Evolutionary conservation across 92 coral and sea anemone genomes (phyloP), one percentile per base, ranked within the genome.

Genomic region (Montipora capitata): DNA sequence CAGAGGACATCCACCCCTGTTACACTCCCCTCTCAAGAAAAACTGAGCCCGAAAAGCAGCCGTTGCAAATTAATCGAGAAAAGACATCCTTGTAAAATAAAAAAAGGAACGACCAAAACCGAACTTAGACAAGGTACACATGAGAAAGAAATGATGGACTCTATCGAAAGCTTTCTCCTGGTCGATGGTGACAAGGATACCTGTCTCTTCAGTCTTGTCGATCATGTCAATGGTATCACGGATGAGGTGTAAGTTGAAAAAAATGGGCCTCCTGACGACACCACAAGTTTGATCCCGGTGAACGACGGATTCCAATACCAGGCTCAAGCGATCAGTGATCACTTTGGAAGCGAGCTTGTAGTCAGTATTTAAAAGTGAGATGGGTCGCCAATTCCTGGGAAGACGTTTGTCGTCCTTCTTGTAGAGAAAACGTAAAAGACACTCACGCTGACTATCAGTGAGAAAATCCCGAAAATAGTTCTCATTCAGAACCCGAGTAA

Each of bases 1-100:
- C 11, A 87, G 79, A 61, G 94, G 94, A 51, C 0, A 27, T 27
- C 1, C 94, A 88, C 20, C 90, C 95, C 66, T 84, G 93, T 66
- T 90, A 49, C 3, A 92, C 90, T 44, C 95, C 93, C 69, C 88
- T 48, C 45, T 56, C 42, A 75, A 85, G 82, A 51, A 81, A 58
- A 85, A 85, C 63, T 17, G 49, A 35, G 10, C 48, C 83, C 56
- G 84, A 41, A 64, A 85, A 62, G 61, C 40, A 57, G 12, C 90
- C 90, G 35, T 79, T 79, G 4, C 71, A 69, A 35, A 10, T 79
- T 18, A 79, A 61, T 2, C 54, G 44, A 8, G 86, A 79, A 40
- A 11, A 18, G 13, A 87, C 72, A 15, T 14, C 44, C 15, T 45
- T 9, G 7, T 84, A 84, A 3, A 84, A 16, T 10, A 84, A 12